phyloP scores from a whole-genome alignment of 2,888 invertebrate genomes.

The Sarcophaga subvicina region DNA sequence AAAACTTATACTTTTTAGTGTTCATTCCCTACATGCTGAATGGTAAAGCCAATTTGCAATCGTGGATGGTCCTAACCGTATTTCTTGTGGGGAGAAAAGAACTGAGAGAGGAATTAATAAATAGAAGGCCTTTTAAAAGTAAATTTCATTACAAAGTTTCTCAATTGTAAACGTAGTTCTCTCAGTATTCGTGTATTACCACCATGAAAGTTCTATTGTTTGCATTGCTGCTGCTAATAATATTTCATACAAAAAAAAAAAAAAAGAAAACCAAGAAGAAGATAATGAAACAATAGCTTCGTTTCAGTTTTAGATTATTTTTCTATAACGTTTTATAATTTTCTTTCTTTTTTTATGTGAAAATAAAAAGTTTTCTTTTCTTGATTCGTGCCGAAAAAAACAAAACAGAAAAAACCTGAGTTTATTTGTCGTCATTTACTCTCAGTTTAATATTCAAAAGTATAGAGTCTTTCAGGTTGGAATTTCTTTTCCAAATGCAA shows the following conservation, averaged over 20 bases:
- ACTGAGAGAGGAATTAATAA: too few relatives aligned
- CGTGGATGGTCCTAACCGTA: too few relatives aligned
- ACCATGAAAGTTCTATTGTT: slow-evolving; percentile 18
- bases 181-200: slow-evolving; percentile 8
- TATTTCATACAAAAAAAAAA: slow-evolving; percentile 48
- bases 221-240: slow-evolving; percentile 41
- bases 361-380: slow-evolving; percentile 33
- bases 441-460: slow-evolving; percentile 42
- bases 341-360: slow-evolving; percentile 25
- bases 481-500: background rate
- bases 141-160: too few relatives aligned
- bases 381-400: slow-evolving; percentile 12
- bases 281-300: slow-evolving; percentile 66
- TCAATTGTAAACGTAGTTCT: background rate
- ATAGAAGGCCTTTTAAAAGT: too few relatives aligned
- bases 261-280: slow-evolving; percentile 41
- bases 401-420: slow-evolving; percentile 28
- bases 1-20: too few relatives aligned
- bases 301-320: slow-evolving; percentile 31
- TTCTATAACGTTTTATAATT: background rate
- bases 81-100: too few relatives aligned
- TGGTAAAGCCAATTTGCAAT: too few relatives aligned
- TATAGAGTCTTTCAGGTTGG: background rate
- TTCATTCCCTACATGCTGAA: too few relatives aligned
- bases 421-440: slow-evolving; percentile 45